These are phyloP conservation scores for Erythrocercus mccallii DNA, from an alignment of 2,113 vertebrate genomes.

Conservation along the genomic window DNA sequence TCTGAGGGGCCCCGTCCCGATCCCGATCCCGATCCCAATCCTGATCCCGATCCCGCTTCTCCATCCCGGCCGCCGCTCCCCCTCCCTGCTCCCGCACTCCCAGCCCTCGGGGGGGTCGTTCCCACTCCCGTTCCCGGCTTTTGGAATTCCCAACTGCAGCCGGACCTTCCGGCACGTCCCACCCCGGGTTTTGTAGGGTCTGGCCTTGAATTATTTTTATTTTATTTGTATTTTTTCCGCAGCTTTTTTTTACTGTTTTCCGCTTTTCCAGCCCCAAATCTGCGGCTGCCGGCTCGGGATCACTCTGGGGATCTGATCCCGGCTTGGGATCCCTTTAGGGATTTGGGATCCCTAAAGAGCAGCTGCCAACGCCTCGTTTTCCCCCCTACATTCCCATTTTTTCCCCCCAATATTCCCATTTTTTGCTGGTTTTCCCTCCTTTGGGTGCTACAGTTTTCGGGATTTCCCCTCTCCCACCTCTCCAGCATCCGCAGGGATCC, in stretches of 20 bases:
- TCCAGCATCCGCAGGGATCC: too few relatives aligned
- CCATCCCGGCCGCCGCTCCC: neutral
- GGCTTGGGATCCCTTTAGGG: neutral
- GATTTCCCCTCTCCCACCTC: neutral
- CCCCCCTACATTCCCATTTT: neutral
- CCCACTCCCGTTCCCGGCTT: neutral
- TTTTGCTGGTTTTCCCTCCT: neutral
- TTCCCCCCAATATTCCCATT: neutral
- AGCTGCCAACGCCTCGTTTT: neutral
- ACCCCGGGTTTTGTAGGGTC: neutral
- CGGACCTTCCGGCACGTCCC: too few relatives aligned
- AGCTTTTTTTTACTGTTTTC: neutral
- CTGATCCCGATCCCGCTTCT: neutral
- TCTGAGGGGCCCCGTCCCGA: slow-evolving; percentile 71
- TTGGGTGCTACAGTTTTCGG: neutral
- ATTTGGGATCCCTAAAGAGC: neutral
- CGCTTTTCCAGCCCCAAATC: neutral
- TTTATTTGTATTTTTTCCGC: neutral
- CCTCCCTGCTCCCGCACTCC: too few relatives aligned
- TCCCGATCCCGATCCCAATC: neutral
- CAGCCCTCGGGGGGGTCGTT: neutral
- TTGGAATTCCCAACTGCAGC: neutral
- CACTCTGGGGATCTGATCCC: neutral
- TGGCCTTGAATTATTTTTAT: neutral
- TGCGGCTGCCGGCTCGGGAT: neutral